Evolutionary conservation across 2,888 invertebrate genomes (phyloP).

Genomic region (Sepiola atlantica): DNA sequence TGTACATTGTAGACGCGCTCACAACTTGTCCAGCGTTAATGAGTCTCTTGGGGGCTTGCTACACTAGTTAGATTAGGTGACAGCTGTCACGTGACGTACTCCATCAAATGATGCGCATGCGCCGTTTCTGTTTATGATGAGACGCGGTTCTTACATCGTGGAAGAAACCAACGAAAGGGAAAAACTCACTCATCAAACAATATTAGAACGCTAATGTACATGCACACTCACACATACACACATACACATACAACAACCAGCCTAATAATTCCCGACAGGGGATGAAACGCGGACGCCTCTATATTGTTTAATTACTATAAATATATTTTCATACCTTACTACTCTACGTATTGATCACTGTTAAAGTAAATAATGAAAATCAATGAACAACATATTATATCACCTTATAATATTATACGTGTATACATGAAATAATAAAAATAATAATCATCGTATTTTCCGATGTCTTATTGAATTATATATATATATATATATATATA

Average conservation of each 20-base stretch:
- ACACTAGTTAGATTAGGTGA: neutral
- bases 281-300: neutral
- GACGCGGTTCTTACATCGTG: neutral
- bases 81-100: slow-evolving; percentile 6
- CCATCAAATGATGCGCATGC: slow-evolving; percentile 11
- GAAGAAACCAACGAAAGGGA: neutral
- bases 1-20: neutral
- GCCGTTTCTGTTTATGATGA: neutral
- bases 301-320: too few relatives aligned
- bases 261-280: neutral
- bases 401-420: too few relatives aligned
- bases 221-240: neutral
- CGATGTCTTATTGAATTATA: too few relatives aligned
- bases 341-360: too few relatives aligned
- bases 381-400: too few relatives aligned
- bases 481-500: neutral
- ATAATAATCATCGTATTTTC: too few relatives aligned
- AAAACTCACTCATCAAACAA: neutral
- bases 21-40: neutral
- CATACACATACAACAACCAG: neutral
- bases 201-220: neutral
- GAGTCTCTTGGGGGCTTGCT: neutral
- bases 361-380: too few relatives aligned
- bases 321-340: too few relatives aligned
- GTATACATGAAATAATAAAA: too few relatives aligned